A percentile compares a stretch with the other conserved stretches of the same genome.
These are phyloP conservation scores for Netelia melanura DNA, from an alignment of 2,888 invertebrate species.

Conservation along the genomic window DNA sequence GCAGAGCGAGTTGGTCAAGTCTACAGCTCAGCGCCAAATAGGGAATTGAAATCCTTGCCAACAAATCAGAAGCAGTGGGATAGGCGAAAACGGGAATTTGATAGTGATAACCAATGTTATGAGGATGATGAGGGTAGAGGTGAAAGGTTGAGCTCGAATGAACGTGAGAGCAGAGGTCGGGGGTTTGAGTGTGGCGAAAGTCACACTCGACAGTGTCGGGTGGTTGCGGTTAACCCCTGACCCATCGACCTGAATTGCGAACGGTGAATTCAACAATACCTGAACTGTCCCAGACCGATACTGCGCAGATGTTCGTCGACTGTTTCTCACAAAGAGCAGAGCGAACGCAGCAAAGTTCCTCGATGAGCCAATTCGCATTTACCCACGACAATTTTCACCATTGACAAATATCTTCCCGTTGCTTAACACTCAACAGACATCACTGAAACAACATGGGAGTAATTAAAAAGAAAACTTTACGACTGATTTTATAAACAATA, in stretches of 20 bases:
- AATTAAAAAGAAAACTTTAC: no score
- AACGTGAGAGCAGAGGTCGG: slow-evolving; percentile 32
- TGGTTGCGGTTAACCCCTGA: slow-evolving; percentile 59
- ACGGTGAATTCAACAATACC: slow-evolving; percentile 37
- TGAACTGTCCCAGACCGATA: slow-evolving; percentile 9
- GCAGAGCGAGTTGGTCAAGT: neutral
- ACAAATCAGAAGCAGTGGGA: neutral
- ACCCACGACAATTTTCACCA: no score
- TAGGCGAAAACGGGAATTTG: neutral
- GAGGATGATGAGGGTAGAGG: neutral
- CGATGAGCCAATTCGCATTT: neutral
- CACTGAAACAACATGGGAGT: no score
- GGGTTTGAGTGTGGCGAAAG: slow-evolving; percentile 38
- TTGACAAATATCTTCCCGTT: no score
- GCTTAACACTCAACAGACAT: no score
- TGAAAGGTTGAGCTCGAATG: neutral
- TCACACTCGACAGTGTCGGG: slow-evolving; percentile 55
- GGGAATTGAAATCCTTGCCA: slow-evolving; percentile 18
- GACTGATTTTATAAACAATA: no score
- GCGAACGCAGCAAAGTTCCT: neutral
- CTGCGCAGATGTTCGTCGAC: neutral
- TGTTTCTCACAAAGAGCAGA: neutral
- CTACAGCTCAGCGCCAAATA: neutral
- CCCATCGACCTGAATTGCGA: slow-evolving; percentile 47
- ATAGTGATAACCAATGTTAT: slow-evolving; percentile 12